Base-by-base conservation (phyloP, 2,113 vertebrate species). In the Rhinolophus sinicus region DNA sequence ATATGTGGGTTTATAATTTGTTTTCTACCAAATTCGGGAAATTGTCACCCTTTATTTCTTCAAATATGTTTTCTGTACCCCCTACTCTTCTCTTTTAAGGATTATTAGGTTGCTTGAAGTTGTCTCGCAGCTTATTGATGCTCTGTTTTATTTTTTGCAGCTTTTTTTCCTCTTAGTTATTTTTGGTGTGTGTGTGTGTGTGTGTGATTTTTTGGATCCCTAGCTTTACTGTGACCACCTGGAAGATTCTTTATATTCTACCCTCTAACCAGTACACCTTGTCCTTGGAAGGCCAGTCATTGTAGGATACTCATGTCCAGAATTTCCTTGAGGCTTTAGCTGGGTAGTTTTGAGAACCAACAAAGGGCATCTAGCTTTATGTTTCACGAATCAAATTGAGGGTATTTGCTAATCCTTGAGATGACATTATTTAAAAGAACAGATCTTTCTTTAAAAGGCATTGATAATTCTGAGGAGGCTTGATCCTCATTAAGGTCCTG, bases 401-500 rank as follows among this genome's bases (percentile, higher is more conserved):
- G 60, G 10, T 91, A 91, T 44, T 81, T 87, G 50, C 90, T 91
- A 67, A 35, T 87, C 69, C 94, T 56, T 60, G 67, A 81, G 47
- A 38, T 90, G 75, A 67, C 47, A 50, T 30, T 93, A 58, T 40
- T 62, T 35, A 16, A 47, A 72, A 83, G 3, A 62, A 78, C 2
- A 77, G n/a, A 3, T 33, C 47, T 64, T 64, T 81, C 47, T 86
- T 80, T 58, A 9, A 58, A 70, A 50, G 47, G 21, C 50, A 28
- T 93, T 62, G 22, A 54, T 95, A 22, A 58, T 93, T 84, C 38
- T 89, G n/a, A 84, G 70, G n/a, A 93, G n/a, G 13, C n/a, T 28
- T 93, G 54, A 89, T 78, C 87, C 52, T 77, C 62, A 82, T 44
- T 40, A 93, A 88, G 52, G 52, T 35, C 52, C 70, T 93, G 62